Evolutionary conservation across 2,113 vertebrate species (phyloP), one percentile per base, ranked within the genome.

Genomic region (Glareola pratincola): DNA sequence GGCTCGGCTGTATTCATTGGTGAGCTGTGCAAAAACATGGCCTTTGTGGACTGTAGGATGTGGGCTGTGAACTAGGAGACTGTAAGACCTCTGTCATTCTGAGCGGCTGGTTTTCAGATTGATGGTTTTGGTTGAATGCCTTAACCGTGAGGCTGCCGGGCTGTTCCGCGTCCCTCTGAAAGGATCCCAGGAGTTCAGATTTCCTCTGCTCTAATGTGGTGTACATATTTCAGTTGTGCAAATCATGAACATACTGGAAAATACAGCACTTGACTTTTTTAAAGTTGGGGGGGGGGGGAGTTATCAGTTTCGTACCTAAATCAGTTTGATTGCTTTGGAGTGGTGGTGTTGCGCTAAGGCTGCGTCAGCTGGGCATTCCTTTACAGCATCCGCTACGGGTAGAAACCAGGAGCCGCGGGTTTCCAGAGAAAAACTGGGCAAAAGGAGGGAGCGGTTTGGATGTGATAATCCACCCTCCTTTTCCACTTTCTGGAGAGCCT

Each of bases 261-360:
- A 94, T 84, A 12, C 0, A 0, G 16, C 20, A 5, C 24, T 59
- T 64, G 8, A 12, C 64, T 92, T 90, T 72, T 94, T 92, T 89
- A 2, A 96, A 96, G 83, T 73, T 95, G 92, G 96, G 88, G 94
- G 90, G 92, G 96, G 88, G 94, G 90, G 86, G 73, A 95, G 95
- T 93, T 37, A 93, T 78, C 94, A 74, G 95, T 96, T 92, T 97
- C 86, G 0, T 94, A 71, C 45, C 26, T 76, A 81, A 91, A 93
- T 59, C 3, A 1, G 43, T 77, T 22, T 88, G 57, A 48, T 22
- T 36, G 79, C 63, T 64, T 86, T 57, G 60, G 73, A 9, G 8
- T 67, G 5, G 1, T 66, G 41, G 36, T 75, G 34, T 8, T 89
- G 87, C 8, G 2, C 36, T 27, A 17, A 57, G 47, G 41, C 79